Base-by-base conservation (phyloP, 2,888 invertebrate species). In the Meiosimyza decipiens region DNA sequence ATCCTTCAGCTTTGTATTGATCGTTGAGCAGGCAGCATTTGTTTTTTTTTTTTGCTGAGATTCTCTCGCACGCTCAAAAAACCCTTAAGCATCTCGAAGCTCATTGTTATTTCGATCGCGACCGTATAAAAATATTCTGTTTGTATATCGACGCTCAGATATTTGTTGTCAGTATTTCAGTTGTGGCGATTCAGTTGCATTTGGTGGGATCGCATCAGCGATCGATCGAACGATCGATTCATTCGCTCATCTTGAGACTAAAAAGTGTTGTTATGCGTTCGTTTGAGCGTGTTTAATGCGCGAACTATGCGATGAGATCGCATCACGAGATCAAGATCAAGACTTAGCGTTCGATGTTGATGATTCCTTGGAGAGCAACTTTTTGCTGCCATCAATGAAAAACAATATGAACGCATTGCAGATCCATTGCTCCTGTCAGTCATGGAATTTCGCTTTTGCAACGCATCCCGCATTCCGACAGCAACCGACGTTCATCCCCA, bases 121-220 rank as follows among this genome's bases (percentile, higher is more conserved):
- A 87, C 84, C 86, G 86, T 87, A 85, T 84, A 87, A 86, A 86
- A 87, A 87, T 87, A 87, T 87, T 87, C 85, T 86, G 87, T 87
- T 83, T 80, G 80, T 78, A 78, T 77, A 79, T 80, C 78, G 76
- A 76, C 74, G 75, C 69, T 76, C 73, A 76, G 73, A 72, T 73
- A 76, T 75, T 74, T 74, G 22, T 22, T 22, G 22, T 22, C 22
- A 71, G 66, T 71, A 50, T 57, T 18, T 57, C 18, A 33, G 69
- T 63, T 72, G 73, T 68, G 47, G 71, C 71, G 62, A 69, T 70
- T 62, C 55, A 18, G 54, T 66, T 67, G 55, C 52, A 16, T 47
- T 67, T 16, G 40, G 40, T 18, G 55, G 47, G 22, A 50, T 55
- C 67, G 77, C 72, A 54, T 28, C 66, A 51, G 60, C 60, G 57